Percentiles rank a stretch among this genome's conserved stretches.
Evolutionary conservation across 2,113 vertebrate genomes (phyloP).

Genomic region (Nothobranchius furzeri): DNA sequence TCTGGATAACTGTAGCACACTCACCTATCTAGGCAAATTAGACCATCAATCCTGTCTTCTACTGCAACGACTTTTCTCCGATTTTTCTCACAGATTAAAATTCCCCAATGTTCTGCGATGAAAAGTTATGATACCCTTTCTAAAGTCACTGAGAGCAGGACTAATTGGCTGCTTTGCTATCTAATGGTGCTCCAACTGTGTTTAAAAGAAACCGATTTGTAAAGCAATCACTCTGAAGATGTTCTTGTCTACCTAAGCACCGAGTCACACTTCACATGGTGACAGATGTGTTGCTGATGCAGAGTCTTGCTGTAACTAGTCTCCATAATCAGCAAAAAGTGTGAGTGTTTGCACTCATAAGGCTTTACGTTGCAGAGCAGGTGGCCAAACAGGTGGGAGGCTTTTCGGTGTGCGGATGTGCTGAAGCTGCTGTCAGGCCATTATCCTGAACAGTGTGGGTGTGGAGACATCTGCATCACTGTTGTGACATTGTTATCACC

Average conservation of each 20-base stretch:
- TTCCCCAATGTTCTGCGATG: too few relatives aligned
- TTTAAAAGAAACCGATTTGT: neutral
- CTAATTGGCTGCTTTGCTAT: neutral
- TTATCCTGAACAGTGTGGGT: constrained; percentile 32
- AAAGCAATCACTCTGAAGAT: constrained; percentile 4
- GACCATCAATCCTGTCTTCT: too few relatives aligned
- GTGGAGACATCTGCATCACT: neutral
- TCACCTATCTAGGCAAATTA: too few relatives aligned
- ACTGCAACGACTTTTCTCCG: too few relatives aligned
- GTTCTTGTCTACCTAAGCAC: neutral
- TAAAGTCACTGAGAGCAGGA: neutral
- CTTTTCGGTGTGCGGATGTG: constrained; percentile 30
- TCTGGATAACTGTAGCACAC: too few relatives aligned
- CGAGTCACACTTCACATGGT: constrained; percentile 1
- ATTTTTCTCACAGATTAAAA: too few relatives aligned
- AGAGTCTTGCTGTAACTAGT: neutral
- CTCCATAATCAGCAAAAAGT: constrained; percentile 31
- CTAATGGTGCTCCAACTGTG: too few relatives aligned
- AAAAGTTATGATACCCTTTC: too few relatives aligned
- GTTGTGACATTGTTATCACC: neutral
- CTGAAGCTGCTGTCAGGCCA: constrained; percentile 21
- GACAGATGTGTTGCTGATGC: constrained; percentile 5
- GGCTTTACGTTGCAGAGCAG: constrained; percentile 33
- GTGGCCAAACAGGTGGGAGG: neutral
- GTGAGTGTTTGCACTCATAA: neutral